Conservation (phyloP, 2,797 vertebrate genomes). For the Naso thynnoides region DNA sequence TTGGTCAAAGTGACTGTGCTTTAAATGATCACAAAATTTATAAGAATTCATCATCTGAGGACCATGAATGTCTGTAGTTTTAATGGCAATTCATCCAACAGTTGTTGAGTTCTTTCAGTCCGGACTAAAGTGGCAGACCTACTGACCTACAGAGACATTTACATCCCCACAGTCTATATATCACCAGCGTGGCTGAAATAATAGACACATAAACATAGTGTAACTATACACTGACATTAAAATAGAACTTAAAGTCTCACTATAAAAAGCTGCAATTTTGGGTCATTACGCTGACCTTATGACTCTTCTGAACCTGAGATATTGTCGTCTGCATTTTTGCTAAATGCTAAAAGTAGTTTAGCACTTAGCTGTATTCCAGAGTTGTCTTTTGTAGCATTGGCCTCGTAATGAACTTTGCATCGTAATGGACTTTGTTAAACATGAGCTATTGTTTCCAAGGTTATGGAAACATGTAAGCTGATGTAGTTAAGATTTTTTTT, state of each 20-base stretch:
- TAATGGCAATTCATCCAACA: not conserved
- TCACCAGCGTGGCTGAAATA: not conserved
- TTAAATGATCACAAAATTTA: not conserved
- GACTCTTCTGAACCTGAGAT: not conserved
- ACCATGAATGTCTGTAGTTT: not conserved
- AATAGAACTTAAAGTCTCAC: not conserved
- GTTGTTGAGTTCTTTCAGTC: conserved; percentile 7
- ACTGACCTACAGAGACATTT: not conserved
- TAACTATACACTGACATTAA: not conserved
- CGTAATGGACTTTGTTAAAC: no score
- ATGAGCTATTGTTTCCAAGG: not conserved
- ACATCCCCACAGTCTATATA: not conserved
- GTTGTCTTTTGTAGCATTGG: not conserved
- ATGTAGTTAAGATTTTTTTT: no score
- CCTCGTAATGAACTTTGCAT: no score
- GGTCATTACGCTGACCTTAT: not conserved
- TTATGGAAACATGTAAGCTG: not conserved
- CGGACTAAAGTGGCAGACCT: not conserved
- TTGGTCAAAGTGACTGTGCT: not conserved
- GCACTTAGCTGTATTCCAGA: not conserved
- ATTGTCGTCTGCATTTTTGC: not conserved
- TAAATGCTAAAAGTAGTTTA: not conserved
- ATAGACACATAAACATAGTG: no score
- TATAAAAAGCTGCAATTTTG: not conserved
- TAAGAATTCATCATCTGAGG: not conserved